Evolutionary conservation across 2,888 invertebrate species (phyloP), one percentile per base, ranked within the genome.

Genomic region (Platypus cylindrus): DNA sequence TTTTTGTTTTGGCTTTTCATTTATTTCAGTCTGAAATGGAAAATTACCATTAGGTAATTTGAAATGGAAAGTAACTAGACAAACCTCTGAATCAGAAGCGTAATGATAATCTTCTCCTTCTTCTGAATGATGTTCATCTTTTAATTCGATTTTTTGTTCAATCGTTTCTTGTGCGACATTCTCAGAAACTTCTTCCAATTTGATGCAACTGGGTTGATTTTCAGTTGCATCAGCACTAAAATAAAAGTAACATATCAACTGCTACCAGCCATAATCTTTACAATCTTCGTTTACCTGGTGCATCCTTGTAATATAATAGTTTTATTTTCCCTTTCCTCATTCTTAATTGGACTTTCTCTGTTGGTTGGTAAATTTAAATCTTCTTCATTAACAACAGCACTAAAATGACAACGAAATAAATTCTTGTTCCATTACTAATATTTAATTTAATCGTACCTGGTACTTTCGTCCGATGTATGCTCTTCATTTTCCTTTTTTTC

Each of bases 71-170:
- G 12, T 11, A 4, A 7, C 24, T 24, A 24, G 5, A n/a, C n/a
- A n/a, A n/a, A 24, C 24, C 9, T 24, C 24, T 5, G 9, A 24
- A 24, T 24, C n/a, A 5, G 24, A 13, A 27, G 23, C 13, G 17
- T 8, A 15, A 35, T 35, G 23, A 30, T 35, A 23, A 14, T 17
- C 30, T 16, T 29, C 12, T 17, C n/a, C 16, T 9, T 23, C 30
- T 5, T 13, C 12, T 23, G 22, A 30, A 17, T 27, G 26, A 23
- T 42, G 23, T 16, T 30, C 34, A 32, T n/a, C 26, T 27, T 39
- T 24, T 4, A 12, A 2, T 4, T 33, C n/a, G n/a, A n/a, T n/a
- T n/a, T n/a, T n/a, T 13, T 9, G 17, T 11, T 20, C n/a, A n/a
- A n/a, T n/a, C n/a, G n/a, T n/a, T n/a, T n/a, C n/a, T n/a, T n/a